Evolutionary conservation across 2,113 vertebrate species (phyloP).

Genomic region (Cynocephalus volans): DNA sequence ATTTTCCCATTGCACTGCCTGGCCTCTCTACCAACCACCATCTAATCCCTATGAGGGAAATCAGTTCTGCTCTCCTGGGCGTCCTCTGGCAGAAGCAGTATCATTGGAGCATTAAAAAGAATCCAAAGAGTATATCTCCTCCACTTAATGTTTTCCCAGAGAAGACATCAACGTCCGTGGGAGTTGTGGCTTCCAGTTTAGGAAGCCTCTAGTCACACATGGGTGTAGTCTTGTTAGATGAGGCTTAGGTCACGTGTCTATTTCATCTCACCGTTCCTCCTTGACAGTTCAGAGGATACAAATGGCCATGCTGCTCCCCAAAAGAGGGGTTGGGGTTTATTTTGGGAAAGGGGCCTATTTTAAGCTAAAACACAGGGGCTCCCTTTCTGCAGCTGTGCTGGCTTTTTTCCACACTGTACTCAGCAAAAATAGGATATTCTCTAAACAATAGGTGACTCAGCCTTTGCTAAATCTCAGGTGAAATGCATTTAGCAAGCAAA

Average conservation of each 20-base stretch:
- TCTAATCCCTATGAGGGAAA: not conserved
- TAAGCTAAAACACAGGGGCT: constrained; percentile 78
- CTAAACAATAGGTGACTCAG: constrained; percentile 82
- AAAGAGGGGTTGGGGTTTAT: constrained; percentile 56
- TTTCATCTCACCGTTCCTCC: constrained; percentile 17
- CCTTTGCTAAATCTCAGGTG: constrained; percentile 75
- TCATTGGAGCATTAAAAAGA: not conserved
- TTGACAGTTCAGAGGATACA: constrained; percentile 19
- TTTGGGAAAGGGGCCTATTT: constrained; percentile 78
- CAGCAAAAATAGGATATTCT: constrained; percentile 78
- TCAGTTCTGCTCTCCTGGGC: not conserved
- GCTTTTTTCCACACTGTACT: constrained; percentile 69
- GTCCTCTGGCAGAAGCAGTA: not conserved
- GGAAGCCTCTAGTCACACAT: not conserved
- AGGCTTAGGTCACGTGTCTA: not conserved
- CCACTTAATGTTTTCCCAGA: not conserved
- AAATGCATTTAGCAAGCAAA: constrained; percentile 81
- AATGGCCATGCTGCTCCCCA: not conserved
- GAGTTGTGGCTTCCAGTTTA: not conserved
- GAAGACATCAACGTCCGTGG: not conserved
- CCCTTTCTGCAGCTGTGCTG: constrained; percentile 61
- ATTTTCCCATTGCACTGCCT: not conserved
- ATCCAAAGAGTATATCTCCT: not conserved
- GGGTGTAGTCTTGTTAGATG: not conserved
- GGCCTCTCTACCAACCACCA: not conserved